phyloP scores from a whole-genome alignment of 2,113 vertebrate genomes.

The Ceyx melanurus region DNA sequence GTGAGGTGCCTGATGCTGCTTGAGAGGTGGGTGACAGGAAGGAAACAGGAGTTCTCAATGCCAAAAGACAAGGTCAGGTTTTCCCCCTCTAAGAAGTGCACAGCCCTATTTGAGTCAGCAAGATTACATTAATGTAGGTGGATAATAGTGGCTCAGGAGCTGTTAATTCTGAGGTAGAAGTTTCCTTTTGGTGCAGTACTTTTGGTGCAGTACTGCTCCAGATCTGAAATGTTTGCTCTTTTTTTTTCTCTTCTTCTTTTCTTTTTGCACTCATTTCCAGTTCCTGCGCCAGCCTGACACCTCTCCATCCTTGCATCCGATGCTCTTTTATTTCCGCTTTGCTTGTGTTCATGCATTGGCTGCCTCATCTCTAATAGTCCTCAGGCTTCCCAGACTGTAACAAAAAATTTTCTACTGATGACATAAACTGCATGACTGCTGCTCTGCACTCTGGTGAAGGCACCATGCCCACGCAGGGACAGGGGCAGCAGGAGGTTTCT shows the following conservation, averaged over 20 bases:
- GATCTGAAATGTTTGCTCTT: not conserved
- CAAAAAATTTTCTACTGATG: constrained; percentile 4
- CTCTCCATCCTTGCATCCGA: not conserved
- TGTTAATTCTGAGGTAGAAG: not conserved
- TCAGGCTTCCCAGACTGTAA: constrained; percentile 30
- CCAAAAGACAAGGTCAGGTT: not conserved
- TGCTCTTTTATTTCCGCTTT: constrained; percentile 14
- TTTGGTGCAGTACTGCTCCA: not conserved
- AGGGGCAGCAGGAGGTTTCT: constrained; percentile 30
- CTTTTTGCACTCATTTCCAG: not conserved
- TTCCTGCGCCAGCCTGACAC: not conserved
- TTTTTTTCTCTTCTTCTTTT: not conserved
- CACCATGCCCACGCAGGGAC: not conserved
- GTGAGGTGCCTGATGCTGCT: not conserved
- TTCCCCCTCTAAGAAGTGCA: not conserved
- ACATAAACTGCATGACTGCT: constrained; percentile 29
- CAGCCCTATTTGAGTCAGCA: not conserved
- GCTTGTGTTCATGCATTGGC: not conserved
- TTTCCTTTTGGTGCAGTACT: not conserved
- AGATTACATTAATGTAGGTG: not conserved
- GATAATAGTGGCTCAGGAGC: not conserved
- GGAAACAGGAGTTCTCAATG: fast-evolving
- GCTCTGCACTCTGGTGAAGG: not conserved
- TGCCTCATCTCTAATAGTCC: not conserved
- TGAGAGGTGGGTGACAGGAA: not conserved